A percentile compares a stretch with the other conserved stretches of the same genome.
phyloP scores from a whole-genome alignment of 2,888 invertebrate genomes.

The Rotaria macrura region DNA sequence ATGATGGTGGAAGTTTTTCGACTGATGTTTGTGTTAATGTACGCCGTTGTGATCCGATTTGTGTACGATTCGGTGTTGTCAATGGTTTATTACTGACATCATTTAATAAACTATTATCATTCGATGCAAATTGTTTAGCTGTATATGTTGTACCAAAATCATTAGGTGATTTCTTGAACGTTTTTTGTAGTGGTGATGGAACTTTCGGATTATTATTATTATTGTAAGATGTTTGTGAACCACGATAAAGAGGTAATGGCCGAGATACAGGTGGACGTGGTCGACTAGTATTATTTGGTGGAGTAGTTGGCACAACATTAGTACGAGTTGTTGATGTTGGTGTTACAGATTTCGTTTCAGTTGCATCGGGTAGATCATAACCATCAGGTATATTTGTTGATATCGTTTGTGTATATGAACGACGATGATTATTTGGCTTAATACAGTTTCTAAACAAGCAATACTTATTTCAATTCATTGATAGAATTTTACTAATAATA shows the following conservation, averaged over 20 bases:
- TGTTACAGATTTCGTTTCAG: background rate
- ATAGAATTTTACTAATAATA: background rate
- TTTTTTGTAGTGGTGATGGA: background rate
- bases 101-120: background rate
- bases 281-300: background rate
- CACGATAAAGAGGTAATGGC: background rate
- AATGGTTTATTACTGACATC: constrained; percentile 4
- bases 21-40: background rate
- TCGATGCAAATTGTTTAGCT: background rate
- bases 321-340: background rate
- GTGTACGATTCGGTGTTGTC: background rate
- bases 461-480: background rate
- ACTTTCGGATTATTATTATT: background rate
- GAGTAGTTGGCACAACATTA: background rate
- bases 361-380: constrained; percentile 3
- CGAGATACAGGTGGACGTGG: background rate
- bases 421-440: background rate
- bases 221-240: background rate
- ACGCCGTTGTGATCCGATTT: background rate
- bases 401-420: constrained; percentile 8
- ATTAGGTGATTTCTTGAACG: background rate
- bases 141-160: constrained; percentile 8
- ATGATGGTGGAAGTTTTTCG: background rate
- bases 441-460: background rate
- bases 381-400: background rate